Percentiles rank a stretch among this genome's conserved stretches.
Evolutionary conservation across 2,797 vertebrate species (phyloP).

Genomic region (Meriones psammophilus): DNA sequence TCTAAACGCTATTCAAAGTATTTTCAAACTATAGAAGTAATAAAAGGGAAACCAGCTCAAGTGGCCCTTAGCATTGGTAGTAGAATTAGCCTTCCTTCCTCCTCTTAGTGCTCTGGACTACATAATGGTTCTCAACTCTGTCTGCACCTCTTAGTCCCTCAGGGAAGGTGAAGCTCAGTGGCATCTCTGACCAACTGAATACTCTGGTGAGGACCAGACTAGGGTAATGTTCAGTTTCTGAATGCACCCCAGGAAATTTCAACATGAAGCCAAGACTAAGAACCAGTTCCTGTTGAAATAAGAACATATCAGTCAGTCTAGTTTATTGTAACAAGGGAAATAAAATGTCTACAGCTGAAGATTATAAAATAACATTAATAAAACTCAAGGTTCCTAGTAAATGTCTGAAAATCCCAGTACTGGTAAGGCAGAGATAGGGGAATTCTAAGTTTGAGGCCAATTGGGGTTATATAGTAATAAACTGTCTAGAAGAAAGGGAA

Average conservation of each 20-base stretch:
- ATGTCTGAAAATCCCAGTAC: background rate
- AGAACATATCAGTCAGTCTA: background rate
- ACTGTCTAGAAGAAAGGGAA: background rate
- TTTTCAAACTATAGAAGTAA: slow-evolving; percentile 19
- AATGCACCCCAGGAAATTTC: background rate
- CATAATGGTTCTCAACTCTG: background rate
- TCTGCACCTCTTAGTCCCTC: background rate
- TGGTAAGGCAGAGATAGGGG: background rate
- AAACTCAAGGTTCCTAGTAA: background rate
- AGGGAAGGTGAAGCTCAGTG: background rate
- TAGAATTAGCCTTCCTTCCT: background rate
- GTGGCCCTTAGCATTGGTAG: background rate
- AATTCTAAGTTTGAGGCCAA: background rate
- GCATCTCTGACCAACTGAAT: background rate
- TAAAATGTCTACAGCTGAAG: background rate
- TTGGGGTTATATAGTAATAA: background rate
- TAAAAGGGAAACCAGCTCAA: background rate
- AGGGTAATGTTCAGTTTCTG: background rate
- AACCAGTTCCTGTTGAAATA: background rate
- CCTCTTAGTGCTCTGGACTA: background rate
- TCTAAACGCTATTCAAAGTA: background rate
- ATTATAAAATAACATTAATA: background rate
- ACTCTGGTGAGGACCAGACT: background rate
- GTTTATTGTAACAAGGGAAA: background rate
- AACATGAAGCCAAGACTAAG: background rate